Evolutionary conservation across 1,140 invertebrate species (phyloP).

Genomic region (Pararge aegeria): DNA sequence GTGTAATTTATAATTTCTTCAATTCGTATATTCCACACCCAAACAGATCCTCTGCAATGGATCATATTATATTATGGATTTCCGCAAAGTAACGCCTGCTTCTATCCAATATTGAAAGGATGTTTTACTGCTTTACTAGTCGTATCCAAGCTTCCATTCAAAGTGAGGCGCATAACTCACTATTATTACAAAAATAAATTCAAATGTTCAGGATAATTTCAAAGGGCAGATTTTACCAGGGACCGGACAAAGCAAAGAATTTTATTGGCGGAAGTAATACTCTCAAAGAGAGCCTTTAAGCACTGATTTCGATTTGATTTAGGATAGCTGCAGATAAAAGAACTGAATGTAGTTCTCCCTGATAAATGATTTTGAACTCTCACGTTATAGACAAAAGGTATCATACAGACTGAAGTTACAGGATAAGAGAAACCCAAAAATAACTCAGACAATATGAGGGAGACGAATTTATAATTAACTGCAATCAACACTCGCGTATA

Average conservation of each 20-base stretch:
- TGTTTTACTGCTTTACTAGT: not conserved
- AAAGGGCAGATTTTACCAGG: conserved; percentile 39
- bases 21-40: no score
- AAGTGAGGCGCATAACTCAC: not conserved
- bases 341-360: conserved; percentile 37
- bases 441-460: conserved; percentile 69
- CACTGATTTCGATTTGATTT: conserved; percentile 71
- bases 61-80: no score
- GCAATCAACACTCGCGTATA: conserved; percentile 78
- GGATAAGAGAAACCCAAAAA: conserved; percentile 43
- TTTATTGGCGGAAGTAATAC: conserved; percentile 72
- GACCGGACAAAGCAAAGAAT: conserved; percentile 53
- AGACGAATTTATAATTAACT: conserved; percentile 78
- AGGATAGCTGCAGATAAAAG: conserved; percentile 59
- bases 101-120: no score
- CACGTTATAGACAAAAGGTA: conserved; percentile 10
- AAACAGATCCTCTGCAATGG: no score
- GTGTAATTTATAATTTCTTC: no score
- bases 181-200: conserved; percentile 6
- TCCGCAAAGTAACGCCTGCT: no score
- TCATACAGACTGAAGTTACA: conserved; percentile 4
- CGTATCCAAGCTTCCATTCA: not conserved
- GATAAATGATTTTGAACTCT: conserved; percentile 31
- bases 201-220: conserved; percentile 23
- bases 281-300: conserved; percentile 56